Conservation (phyloP, 53 echinoderm and acorn worm species). For the Stichopus horrens region DNA sequence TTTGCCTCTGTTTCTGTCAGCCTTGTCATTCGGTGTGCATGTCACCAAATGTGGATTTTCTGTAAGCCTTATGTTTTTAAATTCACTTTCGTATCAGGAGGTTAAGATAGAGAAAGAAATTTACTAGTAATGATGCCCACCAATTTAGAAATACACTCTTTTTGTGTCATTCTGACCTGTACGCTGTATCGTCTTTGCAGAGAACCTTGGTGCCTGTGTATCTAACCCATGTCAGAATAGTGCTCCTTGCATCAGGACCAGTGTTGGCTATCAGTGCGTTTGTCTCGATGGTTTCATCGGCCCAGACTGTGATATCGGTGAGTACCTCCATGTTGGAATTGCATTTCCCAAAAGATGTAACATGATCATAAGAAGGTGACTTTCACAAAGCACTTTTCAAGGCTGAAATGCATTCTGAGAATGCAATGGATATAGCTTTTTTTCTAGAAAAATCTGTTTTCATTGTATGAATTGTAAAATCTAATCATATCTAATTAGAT, state of each 20-base stretch:
- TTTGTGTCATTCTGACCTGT: too few relatives aligned
- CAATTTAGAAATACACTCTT: too few relatives aligned
- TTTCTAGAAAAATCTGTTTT: neutral
- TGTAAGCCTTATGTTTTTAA: too few relatives aligned
- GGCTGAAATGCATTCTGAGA: neutral
- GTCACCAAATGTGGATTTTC: too few relatives aligned
- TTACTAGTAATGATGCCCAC: too few relatives aligned
- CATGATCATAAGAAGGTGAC: neutral
- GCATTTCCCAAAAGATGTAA: neutral
- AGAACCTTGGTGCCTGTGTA: conserved; percentile 18
- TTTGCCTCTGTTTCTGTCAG: too few relatives aligned
- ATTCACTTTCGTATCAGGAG: too few relatives aligned
- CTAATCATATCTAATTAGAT: too few relatives aligned
- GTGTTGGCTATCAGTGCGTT: conserved; percentile 8
- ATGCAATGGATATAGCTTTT: neutral
- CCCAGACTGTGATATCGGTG: neutral
- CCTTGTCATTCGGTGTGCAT: too few relatives aligned
- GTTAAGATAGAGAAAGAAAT: too few relatives aligned
- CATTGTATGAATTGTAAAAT: too few relatives aligned
- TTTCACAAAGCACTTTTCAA: too few relatives aligned
- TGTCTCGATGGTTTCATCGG: conserved; percentile 4
- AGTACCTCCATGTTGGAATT: neutral
- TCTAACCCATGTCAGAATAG: neutral
- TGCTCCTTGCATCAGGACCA: conserved; percentile 9
- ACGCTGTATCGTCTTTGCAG: neutral